Percentiles rank a stretch among this genome's conserved stretches.
Evolutionary conservation across 1,140 invertebrate species (phyloP).

Genomic region (Scaptomyza hsui): DNA sequence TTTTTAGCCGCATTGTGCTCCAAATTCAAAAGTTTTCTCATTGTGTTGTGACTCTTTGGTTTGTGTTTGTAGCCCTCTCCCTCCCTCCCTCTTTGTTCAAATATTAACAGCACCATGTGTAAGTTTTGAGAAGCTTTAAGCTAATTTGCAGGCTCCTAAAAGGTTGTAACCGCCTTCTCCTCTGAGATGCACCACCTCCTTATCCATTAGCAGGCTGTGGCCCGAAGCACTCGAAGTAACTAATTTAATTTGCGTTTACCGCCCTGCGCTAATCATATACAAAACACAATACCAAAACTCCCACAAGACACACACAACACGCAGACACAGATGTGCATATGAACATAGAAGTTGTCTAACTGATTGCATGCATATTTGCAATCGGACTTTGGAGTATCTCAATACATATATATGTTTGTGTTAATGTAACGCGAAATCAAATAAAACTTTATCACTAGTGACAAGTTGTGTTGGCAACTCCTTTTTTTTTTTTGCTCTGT

Average conservation of each 20-base stretch:
- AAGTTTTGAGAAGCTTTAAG: constrained; percentile 37
- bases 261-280: constrained; percentile 33
- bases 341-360: background rate
- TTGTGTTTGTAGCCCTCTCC: constrained; percentile 4
- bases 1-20: constrained; percentile 47
- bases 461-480: constrained; percentile 20
- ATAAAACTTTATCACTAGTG: constrained; percentile 41
- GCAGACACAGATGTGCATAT: background rate
- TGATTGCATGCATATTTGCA: constrained; percentile 50
- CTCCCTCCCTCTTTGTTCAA: constrained; percentile 21
- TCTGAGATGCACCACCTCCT: constrained; percentile 19
- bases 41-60: constrained; percentile 34
- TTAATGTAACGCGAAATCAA: constrained; percentile 28
- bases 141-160: constrained; percentile 42
- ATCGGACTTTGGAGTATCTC: constrained; percentile 43
- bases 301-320: constrained; percentile 3
- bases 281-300: constrained; percentile 31
- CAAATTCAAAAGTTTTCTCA: constrained; percentile 50
- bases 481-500: background rate
- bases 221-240: constrained; percentile 14
- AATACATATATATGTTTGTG: background rate
- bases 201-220: constrained; percentile 33
- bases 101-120: constrained; percentile 51
- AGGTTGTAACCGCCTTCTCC: constrained; percentile 15
- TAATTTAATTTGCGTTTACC: constrained; percentile 39